Conservation (phyloP, 2,797 vertebrate species). For the Thaleichthys pacificus region DNA sequence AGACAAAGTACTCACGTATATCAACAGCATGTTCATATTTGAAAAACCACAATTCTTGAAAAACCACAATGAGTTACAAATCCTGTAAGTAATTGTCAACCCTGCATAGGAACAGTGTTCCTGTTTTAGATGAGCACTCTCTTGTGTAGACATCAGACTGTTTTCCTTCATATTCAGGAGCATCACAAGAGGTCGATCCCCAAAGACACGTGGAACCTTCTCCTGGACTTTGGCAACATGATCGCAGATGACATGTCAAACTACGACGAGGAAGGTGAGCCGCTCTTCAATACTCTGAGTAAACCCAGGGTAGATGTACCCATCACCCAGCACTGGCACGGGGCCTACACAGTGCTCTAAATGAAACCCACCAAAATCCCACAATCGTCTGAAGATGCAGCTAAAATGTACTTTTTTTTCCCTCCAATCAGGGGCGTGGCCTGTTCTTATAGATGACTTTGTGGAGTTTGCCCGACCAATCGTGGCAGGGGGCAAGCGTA, state of each 20-base stretch:
- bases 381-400: neutral
- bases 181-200: slow-evolving; percentile 97
- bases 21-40: neutral
- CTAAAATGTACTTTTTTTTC: slow-evolving; percentile 11
- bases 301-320: neutral
- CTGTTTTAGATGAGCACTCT: neutral
- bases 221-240: slow-evolving; percentile 96
- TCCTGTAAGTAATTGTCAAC: no score
- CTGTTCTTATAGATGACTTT: slow-evolving; percentile 97
- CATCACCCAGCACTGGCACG: no score
- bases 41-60: neutral
- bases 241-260: slow-evolving; percentile 99
- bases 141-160: neutral
- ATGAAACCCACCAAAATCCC: no score
- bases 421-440: slow-evolving; percentile 85
- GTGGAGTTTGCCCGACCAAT: slow-evolving; percentile 94
- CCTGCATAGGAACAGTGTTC: no score
- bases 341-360: no score
- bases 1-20: neutral
- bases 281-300: neutral
- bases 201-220: slow-evolving; percentile 96
- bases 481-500: slow-evolving; percentile 82
- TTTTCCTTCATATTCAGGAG: slow-evolving; percentile 72
- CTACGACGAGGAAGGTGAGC: slow-evolving; percentile 95
- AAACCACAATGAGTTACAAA: neutral